A percentile compares a stretch with the other conserved stretches of the same genome.
Conservation (phyloP, 2,888 invertebrate species). For the Apantesis nais region DNA sequence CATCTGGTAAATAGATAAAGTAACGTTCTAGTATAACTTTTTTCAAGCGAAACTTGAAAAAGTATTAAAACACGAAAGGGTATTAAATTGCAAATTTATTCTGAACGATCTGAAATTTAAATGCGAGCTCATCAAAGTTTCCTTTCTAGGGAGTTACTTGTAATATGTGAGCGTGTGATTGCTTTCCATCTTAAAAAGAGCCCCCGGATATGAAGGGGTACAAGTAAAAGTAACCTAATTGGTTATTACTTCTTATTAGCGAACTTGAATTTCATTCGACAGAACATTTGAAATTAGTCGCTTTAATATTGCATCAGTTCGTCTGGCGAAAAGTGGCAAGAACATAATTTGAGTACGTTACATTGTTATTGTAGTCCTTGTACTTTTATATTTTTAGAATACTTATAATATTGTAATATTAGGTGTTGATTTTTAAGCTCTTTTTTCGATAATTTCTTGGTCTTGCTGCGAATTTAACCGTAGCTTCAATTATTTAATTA, state of each 20-base stretch:
- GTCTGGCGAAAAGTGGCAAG: constrained; percentile 9
- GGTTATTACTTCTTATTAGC: constrained; percentile 50
- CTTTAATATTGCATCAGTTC: constrained; percentile 11
- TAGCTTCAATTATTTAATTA: too few relatives aligned
- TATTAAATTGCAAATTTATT: constrained; percentile 79
- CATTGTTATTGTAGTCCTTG: not conserved
- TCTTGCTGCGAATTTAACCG: too few relatives aligned
- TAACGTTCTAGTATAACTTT: constrained; percentile 17
- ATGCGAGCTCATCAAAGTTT: constrained; percentile 79
- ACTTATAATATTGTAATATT: too few relatives aligned
- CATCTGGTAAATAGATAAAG: constrained; percentile 13
- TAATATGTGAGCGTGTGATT: constrained; percentile 63
- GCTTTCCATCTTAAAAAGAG: constrained; percentile 61
- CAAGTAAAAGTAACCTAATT: constrained; percentile 54
- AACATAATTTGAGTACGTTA: constrained; percentile 13
- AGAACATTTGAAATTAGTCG: constrained; percentile 5
- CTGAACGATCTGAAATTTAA: constrained; percentile 78
- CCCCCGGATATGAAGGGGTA: constrained; percentile 46
- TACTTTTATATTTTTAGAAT: not conserved
- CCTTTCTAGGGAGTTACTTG: constrained; percentile 58
- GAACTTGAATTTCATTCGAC: constrained; percentile 28
- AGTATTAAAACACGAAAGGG: constrained; percentile 64
- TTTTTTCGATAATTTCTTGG: too few relatives aligned
- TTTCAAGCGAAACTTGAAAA: constrained; percentile 44
- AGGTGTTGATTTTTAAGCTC: too few relatives aligned